These are phyloP conservation scores for Labia minor DNA, from an alignment of 2,888 invertebrate species.

Conservation along the genomic window DNA sequence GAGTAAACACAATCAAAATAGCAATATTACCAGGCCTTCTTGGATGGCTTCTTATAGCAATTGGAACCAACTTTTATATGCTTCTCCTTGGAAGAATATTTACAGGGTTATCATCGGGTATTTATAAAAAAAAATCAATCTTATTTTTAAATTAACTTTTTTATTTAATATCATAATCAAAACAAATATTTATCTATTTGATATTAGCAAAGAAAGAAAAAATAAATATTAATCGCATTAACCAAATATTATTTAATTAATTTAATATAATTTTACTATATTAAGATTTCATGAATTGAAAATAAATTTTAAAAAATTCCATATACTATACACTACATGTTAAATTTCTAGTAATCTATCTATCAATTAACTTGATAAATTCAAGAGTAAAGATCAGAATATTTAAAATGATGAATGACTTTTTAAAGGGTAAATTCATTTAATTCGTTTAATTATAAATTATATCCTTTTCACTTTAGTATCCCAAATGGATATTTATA, in stretches of 20 bases:
- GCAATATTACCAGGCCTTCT: slow-evolving; percentile 43
- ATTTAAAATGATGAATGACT: neutral
- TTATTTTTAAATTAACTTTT: neutral
- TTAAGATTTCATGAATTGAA: no score
- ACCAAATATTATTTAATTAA: neutral
- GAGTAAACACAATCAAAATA: slow-evolving; percentile 45
- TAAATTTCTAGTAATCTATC: no score
- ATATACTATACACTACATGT: no score
- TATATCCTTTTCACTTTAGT: no score
- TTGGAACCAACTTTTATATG: slow-evolving; percentile 41
- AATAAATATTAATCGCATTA: no score
- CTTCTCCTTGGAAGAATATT: slow-evolving; percentile 43
- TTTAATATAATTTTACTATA: no score
- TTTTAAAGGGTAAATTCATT: neutral
- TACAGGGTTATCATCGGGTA: slow-evolving; percentile 45
- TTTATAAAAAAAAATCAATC: neutral
- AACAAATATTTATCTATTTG: neutral
- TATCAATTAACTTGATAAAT: no score
- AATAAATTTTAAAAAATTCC: no score
- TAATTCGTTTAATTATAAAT: neutral
- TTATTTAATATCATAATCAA: neutral
- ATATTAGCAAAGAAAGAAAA: no score
- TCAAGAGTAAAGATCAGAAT: neutral
- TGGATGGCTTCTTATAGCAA: slow-evolving; percentile 47
- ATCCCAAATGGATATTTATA: no score